A percentile compares a stretch with the other conserved stretches of the same genome.
phyloP scores from a whole-genome alignment of 2,113 vertebrate genomes.

The Gobius niger region DNA sequence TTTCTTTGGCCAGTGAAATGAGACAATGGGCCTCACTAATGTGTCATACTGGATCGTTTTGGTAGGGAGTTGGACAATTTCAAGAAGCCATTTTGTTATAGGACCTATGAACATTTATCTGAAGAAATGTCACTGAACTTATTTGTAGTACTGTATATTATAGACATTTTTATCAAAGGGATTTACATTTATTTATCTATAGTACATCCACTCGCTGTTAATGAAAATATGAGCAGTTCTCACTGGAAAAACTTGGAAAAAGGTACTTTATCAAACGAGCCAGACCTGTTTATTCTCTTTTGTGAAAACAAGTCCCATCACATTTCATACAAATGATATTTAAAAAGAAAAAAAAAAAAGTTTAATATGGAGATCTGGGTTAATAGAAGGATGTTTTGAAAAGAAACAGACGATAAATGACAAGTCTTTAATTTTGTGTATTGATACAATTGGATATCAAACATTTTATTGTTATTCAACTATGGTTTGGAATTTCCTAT shows the following conservation, averaged over 20 bases:
- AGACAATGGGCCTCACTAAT: background rate
- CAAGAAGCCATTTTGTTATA: constrained; percentile 3
- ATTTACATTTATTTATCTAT: background rate
- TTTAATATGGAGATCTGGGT: background rate
- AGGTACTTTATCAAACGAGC: background rate
- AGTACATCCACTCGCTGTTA: background rate
- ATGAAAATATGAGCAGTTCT: background rate
- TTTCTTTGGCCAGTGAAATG: background rate
- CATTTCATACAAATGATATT: background rate
- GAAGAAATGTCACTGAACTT: background rate
- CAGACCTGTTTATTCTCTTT: background rate
- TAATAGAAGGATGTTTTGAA: background rate
- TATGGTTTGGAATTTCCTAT: too few relatives aligned
- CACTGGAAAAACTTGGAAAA: background rate
- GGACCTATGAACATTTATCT: background rate
- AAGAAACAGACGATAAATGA: background rate
- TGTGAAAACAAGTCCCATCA: background rate
- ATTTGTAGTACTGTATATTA: background rate
- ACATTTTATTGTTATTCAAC: too few relatives aligned
- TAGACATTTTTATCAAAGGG: background rate
- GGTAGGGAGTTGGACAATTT: background rate
- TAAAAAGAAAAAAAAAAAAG: background rate
- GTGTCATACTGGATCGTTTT: background rate
- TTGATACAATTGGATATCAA: background rate
- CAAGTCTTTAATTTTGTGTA: background rate